Conservation (phyloP, 2,797 vertebrate species). For the Orestias chungarensis region DNA sequence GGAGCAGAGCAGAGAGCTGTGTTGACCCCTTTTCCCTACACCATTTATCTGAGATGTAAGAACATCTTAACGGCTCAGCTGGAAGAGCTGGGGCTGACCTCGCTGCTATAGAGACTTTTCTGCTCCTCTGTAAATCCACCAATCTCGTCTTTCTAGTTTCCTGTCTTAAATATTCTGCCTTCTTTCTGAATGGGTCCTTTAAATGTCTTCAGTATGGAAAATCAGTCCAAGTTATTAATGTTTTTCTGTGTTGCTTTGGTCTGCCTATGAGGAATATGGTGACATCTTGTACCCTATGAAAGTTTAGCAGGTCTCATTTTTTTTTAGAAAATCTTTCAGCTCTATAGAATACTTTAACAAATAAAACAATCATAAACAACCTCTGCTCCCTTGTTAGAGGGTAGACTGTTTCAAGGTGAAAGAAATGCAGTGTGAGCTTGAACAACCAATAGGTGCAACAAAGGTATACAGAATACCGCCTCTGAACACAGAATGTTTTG, state of each 20-base stretch:
- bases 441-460: background rate
- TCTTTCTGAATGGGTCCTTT: constrained; percentile 38
- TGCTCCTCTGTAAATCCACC: constrained; percentile 33
- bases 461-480: background rate
- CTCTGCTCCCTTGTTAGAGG: background rate
- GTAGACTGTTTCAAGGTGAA: background rate
- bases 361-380: no score
- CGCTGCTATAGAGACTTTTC: constrained; percentile 29
- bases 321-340: no score
- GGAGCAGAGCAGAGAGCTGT: constrained; percentile 35
- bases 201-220: constrained; percentile 37
- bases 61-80: constrained; percentile 44
- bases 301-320: background rate
- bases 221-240: background rate
- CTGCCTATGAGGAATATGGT: constrained; percentile 15
- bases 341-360: no score
- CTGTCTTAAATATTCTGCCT: constrained; percentile 37
- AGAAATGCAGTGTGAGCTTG: background rate
- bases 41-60: constrained; percentile 51
- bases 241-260: background rate
- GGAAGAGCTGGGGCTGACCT: constrained; percentile 43
- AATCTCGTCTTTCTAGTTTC: constrained; percentile 10
- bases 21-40: constrained; percentile 45
- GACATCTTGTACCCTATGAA: constrained; percentile 1
- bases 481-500: background rate